A percentile compares a stretch with the other conserved stretches of the same genome.
phyloP scores from a whole-genome alignment of 2,888 invertebrate genomes.

The Pachliopta kotzebuea region DNA sequence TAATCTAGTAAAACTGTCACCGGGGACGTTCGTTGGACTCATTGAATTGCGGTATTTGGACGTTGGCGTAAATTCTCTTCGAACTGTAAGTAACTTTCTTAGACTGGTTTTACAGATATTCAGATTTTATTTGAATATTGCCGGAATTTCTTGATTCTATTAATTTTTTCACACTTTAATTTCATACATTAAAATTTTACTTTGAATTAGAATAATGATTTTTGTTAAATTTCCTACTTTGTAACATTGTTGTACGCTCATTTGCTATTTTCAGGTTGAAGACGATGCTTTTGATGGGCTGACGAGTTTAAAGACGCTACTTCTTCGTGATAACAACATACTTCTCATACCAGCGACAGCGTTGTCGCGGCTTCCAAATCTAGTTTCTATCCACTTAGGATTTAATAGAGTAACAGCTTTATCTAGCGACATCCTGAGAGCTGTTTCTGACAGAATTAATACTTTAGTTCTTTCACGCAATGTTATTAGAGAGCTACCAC shows the following conservation, averaged over 20 bases:
- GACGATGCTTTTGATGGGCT: conserved; percentile 93
- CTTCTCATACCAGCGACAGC: conserved; percentile 91
- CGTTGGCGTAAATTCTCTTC: conserved; percentile 91
- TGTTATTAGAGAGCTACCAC: conserved; percentile 91
- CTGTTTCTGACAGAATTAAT: conserved; percentile 86
- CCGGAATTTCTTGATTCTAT: no score
- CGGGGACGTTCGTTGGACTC: conserved; percentile 90
- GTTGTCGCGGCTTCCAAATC: conserved; percentile 87
- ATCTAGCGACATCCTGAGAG: conserved; percentile 87
- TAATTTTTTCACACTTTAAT: not conserved
- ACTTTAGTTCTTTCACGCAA: conserved; percentile 89
- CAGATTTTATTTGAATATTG: not conserved
- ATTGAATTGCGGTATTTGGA: conserved; percentile 86
- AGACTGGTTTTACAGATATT: conserved; percentile 12
- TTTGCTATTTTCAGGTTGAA: conserved; percentile 83
- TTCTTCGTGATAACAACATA: conserved; percentile 93
- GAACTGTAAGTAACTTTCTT: conserved; percentile 84
- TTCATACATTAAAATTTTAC: not conserved
- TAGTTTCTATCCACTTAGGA: conserved; percentile 88
- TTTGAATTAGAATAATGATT: not conserved
- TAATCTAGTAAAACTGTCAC: conserved; percentile 89
- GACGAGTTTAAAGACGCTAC: conserved; percentile 86
- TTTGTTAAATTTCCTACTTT: no score
- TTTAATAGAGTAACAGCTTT: conserved; percentile 93
- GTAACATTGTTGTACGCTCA: conserved; percentile 10